phyloP scores from a whole-genome alignment of 2,888 invertebrate genomes.

The Phorcus lineatus region DNA sequence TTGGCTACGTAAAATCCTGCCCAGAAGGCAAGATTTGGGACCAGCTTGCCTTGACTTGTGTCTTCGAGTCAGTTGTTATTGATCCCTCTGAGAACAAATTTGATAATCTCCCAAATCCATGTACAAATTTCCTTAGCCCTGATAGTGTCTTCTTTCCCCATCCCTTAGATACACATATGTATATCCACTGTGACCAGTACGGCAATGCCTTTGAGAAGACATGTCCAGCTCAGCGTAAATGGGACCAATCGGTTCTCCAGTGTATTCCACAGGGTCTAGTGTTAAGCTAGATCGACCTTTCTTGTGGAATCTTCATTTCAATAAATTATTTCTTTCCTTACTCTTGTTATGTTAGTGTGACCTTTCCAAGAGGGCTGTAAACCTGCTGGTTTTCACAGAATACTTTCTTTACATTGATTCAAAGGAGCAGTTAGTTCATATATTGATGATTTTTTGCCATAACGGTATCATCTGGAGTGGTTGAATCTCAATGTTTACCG shows the following conservation, averaged over 20 bases:
- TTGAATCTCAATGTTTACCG: too few species aligned
- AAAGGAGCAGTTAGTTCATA: too few species aligned
- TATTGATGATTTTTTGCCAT: too few species aligned
- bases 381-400: too few species aligned
- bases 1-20: constrained; percentile 49
- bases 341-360: too few species aligned
- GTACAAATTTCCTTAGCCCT: constrained; percentile 28
- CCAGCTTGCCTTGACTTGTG: constrained; percentile 46
- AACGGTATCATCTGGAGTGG: too few species aligned
- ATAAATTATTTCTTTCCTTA: too few species aligned
- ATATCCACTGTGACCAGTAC: constrained; percentile 64
- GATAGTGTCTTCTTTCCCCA: constrained; percentile 49
- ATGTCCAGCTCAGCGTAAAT: constrained; percentile 47
- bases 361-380: too few species aligned
- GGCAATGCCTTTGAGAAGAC: constrained; percentile 57
- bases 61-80: constrained; percentile 41
- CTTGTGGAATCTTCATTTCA: too few species aligned
- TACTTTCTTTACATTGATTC: too few species aligned
- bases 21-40: constrained; percentile 44
- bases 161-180: constrained; percentile 46
- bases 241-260: constrained; percentile 51
- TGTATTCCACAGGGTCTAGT: constrained; percentile 48
- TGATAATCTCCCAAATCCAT: constrained; percentile 31
- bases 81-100: constrained; percentile 30
- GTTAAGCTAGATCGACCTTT: too few species aligned